phyloP scores from a whole-genome alignment of 2,888 invertebrate genomes.

The Timandra comae region DNA sequence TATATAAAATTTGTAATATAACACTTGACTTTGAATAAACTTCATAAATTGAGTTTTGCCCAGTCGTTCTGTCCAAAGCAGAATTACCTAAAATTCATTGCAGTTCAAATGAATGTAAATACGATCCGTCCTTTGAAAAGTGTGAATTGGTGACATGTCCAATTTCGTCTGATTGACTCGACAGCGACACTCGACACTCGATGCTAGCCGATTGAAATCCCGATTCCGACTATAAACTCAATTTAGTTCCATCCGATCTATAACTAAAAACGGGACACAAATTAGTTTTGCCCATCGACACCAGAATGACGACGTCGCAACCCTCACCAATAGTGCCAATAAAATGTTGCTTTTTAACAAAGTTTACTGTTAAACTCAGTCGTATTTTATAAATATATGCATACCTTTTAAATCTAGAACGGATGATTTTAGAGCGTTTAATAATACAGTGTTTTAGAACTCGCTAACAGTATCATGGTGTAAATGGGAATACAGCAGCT shows the following conservation, averaged over 20 bases:
- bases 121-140: slow-evolving; percentile 34
- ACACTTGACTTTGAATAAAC: too few relatives aligned
- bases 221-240: slow-evolving; percentile 50
- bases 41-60: too few relatives aligned
- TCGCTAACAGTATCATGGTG: too few relatives aligned
- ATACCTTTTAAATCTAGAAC: too few relatives aligned
- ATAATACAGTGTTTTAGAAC: too few relatives aligned
- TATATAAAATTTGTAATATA: too few relatives aligned
- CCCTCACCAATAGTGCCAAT: not conserved
- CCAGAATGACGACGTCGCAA: too few relatives aligned
- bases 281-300: slow-evolving; percentile 25
- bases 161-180: slow-evolving; percentile 60
- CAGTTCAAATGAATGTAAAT: slow-evolving; percentile 11
- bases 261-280: slow-evolving; percentile 35
- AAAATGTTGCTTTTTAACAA: not conserved
- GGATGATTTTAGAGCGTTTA: too few relatives aligned
- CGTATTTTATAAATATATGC: too few relatives aligned
- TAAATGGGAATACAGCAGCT: too few relatives aligned
- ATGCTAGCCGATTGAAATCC: slow-evolving; percentile 55
- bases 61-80: not conserved
- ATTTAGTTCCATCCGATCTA: slow-evolving; percentile 37
- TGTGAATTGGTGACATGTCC: slow-evolving; percentile 43
- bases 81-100: slow-evolving; percentile 10
- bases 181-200: slow-evolving; percentile 45
- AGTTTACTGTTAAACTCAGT: not conserved